A percentile compares a stretch with the other conserved stretches of the same genome.
phyloP scores from a whole-genome alignment of 2,888 invertebrate species.

The Ecdyonurus torrentis region DNA sequence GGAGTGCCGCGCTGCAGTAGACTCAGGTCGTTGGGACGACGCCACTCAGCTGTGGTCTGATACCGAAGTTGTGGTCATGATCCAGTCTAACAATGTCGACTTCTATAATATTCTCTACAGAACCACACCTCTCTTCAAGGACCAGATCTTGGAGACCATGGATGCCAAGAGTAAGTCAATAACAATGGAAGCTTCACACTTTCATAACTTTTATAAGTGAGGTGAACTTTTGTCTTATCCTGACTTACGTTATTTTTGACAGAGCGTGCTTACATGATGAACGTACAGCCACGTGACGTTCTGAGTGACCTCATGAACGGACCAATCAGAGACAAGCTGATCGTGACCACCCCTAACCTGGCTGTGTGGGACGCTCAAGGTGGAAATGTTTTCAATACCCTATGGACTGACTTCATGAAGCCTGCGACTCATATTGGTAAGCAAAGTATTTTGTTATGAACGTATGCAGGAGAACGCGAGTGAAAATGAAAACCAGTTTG shows the following conservation, averaged over 20 bases:
- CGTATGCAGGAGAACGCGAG: too few species aligned
- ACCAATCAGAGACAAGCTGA: constrained; percentile 44
- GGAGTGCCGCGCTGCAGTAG: constrained; percentile 33
- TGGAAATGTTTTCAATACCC: constrained; percentile 36
- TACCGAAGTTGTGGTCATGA: constrained; percentile 44
- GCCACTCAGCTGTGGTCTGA: constrained; percentile 47
- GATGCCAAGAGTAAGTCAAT: constrained; percentile 4
- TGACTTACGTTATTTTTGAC: too few species aligned
- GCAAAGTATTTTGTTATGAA: too few species aligned
- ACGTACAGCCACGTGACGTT: constrained; percentile 21
- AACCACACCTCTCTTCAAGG: constrained; percentile 10
- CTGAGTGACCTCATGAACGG: constrained; percentile 50
- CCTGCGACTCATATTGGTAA: constrained; percentile 52
- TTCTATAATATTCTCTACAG: constrained; percentile 65
- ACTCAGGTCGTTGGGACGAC: constrained; percentile 34
- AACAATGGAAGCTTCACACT: too few species aligned
- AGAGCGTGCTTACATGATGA: not conserved
- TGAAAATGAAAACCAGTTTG: too few species aligned
- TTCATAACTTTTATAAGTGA: not conserved
- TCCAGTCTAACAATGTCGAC: constrained; percentile 46
- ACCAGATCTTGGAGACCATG: constrained; percentile 6
- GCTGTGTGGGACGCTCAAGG: constrained; percentile 50
- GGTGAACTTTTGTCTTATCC: not conserved
- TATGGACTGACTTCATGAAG: constrained; percentile 60
- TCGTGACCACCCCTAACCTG: constrained; percentile 37